These are phyloP conservation scores for Papilio polytes DNA, from an alignment of 1,140 invertebrate species.

Conservation along the genomic window DNA sequence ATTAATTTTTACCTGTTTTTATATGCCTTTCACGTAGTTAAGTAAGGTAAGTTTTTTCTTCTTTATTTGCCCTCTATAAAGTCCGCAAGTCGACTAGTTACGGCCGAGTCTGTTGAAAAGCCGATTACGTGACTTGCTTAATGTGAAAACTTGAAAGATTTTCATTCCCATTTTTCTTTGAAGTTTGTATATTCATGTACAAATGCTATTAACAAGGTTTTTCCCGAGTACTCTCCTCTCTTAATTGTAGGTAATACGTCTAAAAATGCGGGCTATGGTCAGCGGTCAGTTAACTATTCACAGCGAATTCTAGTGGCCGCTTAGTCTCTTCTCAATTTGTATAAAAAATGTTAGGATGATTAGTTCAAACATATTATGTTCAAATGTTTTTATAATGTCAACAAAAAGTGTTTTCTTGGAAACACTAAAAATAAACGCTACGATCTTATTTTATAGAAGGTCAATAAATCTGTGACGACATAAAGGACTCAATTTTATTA, in stretches of 20 bases:
- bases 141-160: not conserved
- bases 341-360: not conserved
- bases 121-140: conserved; percentile 14
- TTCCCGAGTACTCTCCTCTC: no score
- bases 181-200: not conserved
- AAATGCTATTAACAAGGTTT: not conserved
- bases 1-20: not conserved
- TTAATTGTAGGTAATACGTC: no score
- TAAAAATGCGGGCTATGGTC: no score
- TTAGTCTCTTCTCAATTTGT: no score
- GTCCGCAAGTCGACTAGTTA: conserved; percentile 13
- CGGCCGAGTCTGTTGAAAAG: not conserved
- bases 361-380: conserved; percentile 12
- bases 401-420: conserved; percentile 3
- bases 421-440: not conserved
- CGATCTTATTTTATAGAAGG: conserved; percentile 14
- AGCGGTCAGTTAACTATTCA: no score
- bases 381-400: not conserved
- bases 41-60: not conserved
- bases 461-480: conserved; percentile 5
- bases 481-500: conserved; percentile 16
- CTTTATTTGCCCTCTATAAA: conserved; percentile 2
- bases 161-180: conserved; percentile 6
- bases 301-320: no score
- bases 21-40: not conserved